Base-by-base conservation (phyloP, 1,140 invertebrate genomes). In the Drosophila sp. region DNA sequence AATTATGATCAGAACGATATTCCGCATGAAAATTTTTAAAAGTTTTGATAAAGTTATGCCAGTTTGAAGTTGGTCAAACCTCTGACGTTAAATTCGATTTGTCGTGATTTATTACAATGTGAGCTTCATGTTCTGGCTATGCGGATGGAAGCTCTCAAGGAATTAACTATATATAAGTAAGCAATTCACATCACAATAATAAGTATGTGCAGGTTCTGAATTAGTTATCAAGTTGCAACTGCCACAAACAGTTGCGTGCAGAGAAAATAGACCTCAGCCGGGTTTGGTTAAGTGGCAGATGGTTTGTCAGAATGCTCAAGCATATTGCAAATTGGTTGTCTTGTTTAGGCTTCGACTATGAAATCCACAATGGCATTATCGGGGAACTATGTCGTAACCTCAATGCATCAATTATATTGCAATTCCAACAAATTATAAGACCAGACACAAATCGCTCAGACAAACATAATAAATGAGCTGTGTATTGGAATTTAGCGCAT, bases 401-500 rank as follows among this genome's bases (percentile, higher is more conserved):
- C 61, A 83, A 89, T 89, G 83, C 83, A 87, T 87, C 83, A 87
- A 89, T 87, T 89, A 83, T 69, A 11, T 62, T 36, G 76, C 72
- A 65, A 76, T 78, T 75, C 75, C 71, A 75, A 72, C 79, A 79
- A 73, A 89, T 89, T 87, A 79, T 80, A 76, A 76, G 78, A 50
- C 78, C 78, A 36, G 72, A 45, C 43, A 54, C 38, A 63, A 73
- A 73, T 63, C 53, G 53, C 40, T 58, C 38, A 45, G n/a, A 16
- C 45, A 41, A 67, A 65, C 83, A 72, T 87, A 67, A 87, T 83
- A 89, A 87, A 87, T 89, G 79, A 89, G 66, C 59, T 53, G 50
- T 56, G n/a, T 64, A 71, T 62, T 64, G 79, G 83, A 87, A 87
- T 87, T 87, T 89, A 87, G 79, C 83, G 82, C 82, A 87, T 82